Base-by-base conservation (phyloP, 2,888 invertebrate species). In the Eupithecia vulgata region DNA sequence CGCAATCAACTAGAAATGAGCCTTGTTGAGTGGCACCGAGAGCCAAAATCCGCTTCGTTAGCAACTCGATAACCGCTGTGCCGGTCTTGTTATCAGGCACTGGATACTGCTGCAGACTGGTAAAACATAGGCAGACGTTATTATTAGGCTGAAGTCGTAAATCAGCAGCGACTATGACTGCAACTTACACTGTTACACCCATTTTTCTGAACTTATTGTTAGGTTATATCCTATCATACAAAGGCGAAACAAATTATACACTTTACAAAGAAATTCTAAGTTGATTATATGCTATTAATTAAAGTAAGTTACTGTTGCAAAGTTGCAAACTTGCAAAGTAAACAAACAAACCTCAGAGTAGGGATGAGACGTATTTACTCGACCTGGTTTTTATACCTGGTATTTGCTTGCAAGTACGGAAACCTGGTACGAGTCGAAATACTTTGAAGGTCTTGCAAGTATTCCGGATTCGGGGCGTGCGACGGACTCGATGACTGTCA, bases 1-100 rank as follows among this genome's bases (percentile, higher is more conserved):
- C 99, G 84, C 99, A 99, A 87, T 99, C 99, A 0, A 99, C 99
- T 68, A 98, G 90, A 89, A 99, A 99, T 82, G 97, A 98, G 0
- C 99, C 99, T 74, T 97, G 96, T 85, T 97, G 98, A 0, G 96
- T 93, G 0, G 98, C 99, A 25, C 99, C 99, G 2, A 99, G 93
- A 0, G 98, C 97, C 52, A 97, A 93, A 34, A 99, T 96, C 30
- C 98, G 95, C 88, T 98, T 98, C 1, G 97, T 97, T 0, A 99
- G 93, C 72, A 97, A 95, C 80, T 99, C 99, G 74, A 99, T 97
- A 0, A 97, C 97, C 84, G 98, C 97, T 0, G 98, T 97, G 0
- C 98, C 99, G n/a, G 97, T 98, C 83, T 97, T 96, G 76, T 98
- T 98, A 80, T 98, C 98, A 0, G 97, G 97, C 70, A 98, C 96